Percentiles rank a stretch among this genome's conserved stretches.
Conservation (phyloP, 2,888 invertebrate genomes). For the Gryllus longicercus region DNA sequence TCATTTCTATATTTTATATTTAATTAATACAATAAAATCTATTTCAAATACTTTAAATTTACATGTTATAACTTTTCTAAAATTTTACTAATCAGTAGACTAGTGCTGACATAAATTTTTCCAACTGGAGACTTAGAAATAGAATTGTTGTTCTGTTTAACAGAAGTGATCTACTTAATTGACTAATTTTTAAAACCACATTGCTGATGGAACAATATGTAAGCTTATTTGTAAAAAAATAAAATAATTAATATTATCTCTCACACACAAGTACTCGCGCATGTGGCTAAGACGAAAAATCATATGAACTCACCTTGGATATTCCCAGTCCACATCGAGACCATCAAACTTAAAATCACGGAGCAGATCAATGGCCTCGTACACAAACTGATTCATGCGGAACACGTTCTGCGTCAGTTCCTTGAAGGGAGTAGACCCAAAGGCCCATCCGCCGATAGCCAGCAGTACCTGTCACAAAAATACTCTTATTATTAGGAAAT, state of each 20-base stretch:
- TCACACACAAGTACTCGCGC: neutral
- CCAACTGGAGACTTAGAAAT: no score
- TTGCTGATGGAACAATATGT: no score
- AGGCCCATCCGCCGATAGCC: conserved; percentile 94
- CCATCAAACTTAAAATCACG: conserved; percentile 89
- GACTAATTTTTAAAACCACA: no score
- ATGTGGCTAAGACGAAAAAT: no score
- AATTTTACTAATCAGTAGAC: no score
- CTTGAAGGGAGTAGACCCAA: conserved; percentile 91
- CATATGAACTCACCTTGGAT: conserved; percentile 61
- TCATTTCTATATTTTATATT: no score
- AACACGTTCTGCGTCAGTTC: conserved; percentile 86
- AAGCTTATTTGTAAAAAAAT: neutral
- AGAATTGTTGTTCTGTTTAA: no score
- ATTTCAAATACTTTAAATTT: no score
- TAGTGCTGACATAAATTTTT: no score
- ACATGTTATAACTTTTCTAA: no score
- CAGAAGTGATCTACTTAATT: no score
- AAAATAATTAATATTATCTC: neutral
- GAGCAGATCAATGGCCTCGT: conserved; percentile 89
- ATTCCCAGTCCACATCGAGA: conserved; percentile 91
- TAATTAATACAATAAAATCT: no score
- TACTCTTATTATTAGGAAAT: neutral
- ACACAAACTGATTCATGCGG: conserved; percentile 93
- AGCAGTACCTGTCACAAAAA: conserved; percentile 60